phyloP scores from a whole-genome alignment of 2,113 vertebrate species.

The Entelurus aequoreus region DNA sequence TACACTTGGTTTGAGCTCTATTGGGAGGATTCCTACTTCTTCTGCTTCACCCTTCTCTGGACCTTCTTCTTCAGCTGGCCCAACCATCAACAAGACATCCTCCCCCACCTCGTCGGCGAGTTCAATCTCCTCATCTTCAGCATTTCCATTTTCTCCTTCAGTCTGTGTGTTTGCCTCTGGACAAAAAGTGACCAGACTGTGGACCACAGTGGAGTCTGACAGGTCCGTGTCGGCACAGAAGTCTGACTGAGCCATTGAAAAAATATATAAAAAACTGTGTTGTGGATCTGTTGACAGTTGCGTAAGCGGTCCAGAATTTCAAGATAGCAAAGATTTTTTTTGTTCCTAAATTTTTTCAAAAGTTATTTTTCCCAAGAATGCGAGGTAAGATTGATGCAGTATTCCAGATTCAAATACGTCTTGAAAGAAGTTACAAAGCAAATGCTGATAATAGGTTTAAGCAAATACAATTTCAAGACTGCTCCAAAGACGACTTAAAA shows the following conservation, averaged over 20 bases:
- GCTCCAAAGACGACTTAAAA: not conserved
- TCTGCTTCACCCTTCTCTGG: conserved; percentile 19
- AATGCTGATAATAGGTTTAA: too few species aligned
- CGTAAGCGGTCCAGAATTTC: not conserved
- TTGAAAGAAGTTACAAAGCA: too few species aligned
- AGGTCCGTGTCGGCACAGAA: conserved; percentile 35
- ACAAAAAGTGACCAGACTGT: conserved; percentile 19
- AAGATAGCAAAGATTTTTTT: not conserved
- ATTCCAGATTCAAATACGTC: too few species aligned
- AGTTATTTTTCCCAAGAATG: too few species aligned
- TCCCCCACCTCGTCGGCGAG: conserved; percentile 68
- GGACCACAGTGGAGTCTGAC: conserved; percentile 35
- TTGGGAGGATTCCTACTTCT: conserved; percentile 11
- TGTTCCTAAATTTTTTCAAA: too few species aligned
- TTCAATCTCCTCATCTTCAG: conserved; percentile 59
- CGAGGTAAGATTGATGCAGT: too few species aligned
- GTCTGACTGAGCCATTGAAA: conserved; percentile 56
- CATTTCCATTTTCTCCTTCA: conserved; percentile 24
- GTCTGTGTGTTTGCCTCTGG: conserved; percentile 35
- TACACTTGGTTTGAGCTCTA: conserved; percentile 14
- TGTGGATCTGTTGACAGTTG: not conserved
- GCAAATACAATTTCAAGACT: too few species aligned
- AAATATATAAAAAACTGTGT: not conserved
- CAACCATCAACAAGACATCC: conserved; percentile 43
- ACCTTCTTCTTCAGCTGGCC: not conserved